phyloP scores from a whole-genome alignment of 2,797 vertebrate genomes.

The Channa striata region DNA sequence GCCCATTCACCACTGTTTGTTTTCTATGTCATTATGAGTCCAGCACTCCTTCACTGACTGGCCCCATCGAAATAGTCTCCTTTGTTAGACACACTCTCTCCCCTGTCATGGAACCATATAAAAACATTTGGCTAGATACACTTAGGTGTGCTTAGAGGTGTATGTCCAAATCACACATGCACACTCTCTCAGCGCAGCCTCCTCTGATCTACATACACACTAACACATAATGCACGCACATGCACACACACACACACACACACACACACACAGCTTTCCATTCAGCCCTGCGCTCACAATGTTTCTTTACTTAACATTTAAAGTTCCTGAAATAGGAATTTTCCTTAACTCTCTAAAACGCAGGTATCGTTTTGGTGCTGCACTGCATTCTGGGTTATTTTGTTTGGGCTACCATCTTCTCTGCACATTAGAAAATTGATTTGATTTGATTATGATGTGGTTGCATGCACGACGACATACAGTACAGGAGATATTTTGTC shows the following conservation, averaged over 20 bases:
- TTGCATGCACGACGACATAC: conserved; percentile 4
- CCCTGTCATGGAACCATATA: conserved; percentile 77
- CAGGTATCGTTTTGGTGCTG: conserved; percentile 48
- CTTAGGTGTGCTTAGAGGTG: conserved; percentile 74
- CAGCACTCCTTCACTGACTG: conserved; percentile 77
- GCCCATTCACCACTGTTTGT: conserved; percentile 86
- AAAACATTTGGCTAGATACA: conserved; percentile 81
- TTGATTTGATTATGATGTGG: conserved; percentile 67
- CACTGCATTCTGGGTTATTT: conserved; percentile 61
- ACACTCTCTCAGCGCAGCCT: conserved; percentile 7
- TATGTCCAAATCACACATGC: conserved; percentile 68
- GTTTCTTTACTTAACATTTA: conserved; percentile 84
- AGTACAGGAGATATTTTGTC: conserved; percentile 60
- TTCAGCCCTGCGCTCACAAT: conserved; percentile 69
- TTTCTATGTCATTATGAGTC: conserved; percentile 86
- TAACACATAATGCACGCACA: conserved; percentile 22
- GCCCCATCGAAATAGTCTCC: conserved; percentile 79
- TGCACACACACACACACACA: conserved; percentile 25
- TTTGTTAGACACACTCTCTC: conserved; percentile 76
- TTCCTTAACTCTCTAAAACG: conserved; percentile 62
- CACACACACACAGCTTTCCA: conserved; percentile 68
- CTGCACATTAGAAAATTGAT: conserved; percentile 38
- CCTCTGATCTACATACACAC: conserved; percentile 45
- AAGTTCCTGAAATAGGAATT: conserved; percentile 78
- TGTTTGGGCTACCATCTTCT: conserved; percentile 57